Evolutionary conservation across 2,797 vertebrate genomes (phyloP).

Genomic region (Graptemys geographica): DNA sequence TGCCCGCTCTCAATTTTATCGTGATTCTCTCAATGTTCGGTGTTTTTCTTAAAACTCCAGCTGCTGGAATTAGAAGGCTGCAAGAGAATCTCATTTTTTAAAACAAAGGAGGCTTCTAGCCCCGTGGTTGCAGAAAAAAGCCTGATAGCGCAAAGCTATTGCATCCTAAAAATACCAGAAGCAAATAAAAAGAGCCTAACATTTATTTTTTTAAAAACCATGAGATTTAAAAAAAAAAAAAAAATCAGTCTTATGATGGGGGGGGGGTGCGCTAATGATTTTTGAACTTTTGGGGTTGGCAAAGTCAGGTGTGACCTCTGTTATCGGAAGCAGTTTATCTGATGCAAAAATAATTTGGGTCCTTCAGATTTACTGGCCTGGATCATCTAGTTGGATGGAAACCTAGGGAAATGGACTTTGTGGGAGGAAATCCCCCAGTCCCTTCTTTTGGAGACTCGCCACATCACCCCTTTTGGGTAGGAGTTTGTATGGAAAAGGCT

Average conservation of each 20-base stretch:
- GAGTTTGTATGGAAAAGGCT: background rate
- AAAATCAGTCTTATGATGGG: background rate
- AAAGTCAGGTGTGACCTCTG: background rate
- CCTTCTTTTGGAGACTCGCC: background rate
- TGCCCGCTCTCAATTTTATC: background rate
- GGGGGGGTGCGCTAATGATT: background rate
- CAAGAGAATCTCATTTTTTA: slow-evolving; percentile 53
- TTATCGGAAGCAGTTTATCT: background rate
- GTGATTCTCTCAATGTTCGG: slow-evolving; percentile 17
- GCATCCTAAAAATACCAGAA: background rate
- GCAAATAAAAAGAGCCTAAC: background rate
- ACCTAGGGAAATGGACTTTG: background rate
- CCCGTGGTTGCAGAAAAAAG: background rate
- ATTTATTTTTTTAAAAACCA: background rate
- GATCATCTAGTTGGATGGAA: background rate
- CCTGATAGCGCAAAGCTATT: background rate
- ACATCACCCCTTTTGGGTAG: background rate
- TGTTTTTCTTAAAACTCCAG: slow-evolving; percentile 40
- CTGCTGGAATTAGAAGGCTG: slow-evolving; percentile 29
- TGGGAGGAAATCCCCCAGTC: no score
- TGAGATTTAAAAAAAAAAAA: no score
- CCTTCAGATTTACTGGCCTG: background rate
- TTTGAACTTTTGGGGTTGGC: background rate
- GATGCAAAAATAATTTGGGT: background rate
- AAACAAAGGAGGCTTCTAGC: background rate